Evolutionary conservation across 2,113 vertebrate genomes (phyloP).

Genomic region (Bombycilla garrulus): DNA sequence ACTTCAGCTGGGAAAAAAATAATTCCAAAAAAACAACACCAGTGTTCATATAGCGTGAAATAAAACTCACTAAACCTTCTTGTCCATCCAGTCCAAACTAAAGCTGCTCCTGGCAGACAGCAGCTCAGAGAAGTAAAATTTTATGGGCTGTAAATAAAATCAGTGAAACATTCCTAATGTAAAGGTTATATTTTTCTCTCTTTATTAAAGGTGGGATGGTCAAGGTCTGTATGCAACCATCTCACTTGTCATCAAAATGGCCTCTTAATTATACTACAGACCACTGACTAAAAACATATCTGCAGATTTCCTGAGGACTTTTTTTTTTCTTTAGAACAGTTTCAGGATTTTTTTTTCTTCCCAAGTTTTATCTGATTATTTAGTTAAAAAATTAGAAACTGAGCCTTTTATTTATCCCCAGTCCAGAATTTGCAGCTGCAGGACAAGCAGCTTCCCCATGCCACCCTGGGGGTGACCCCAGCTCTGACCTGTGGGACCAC

Average conservation of each 20-base stretch:
- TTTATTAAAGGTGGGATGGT: background rate
- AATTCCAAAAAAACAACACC: background rate
- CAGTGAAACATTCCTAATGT: background rate
- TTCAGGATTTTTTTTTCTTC: background rate
- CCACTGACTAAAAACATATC: background rate
- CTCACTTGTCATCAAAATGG: background rate
- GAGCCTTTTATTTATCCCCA: conserved; percentile 41
- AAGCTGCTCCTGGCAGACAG: conserved; percentile 25
- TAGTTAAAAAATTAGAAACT: conserved; percentile 61
- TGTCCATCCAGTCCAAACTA: conserved; percentile 5
- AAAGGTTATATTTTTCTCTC: background rate
- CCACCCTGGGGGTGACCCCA: conserved; percentile 3
- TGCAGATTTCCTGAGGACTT: background rate
- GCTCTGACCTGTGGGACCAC: conserved; percentile 47
- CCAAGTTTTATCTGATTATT: conserved; percentile 46
- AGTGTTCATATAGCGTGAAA: background rate
- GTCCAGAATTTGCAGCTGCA: conserved; percentile 15
- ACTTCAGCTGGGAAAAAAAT: conserved; percentile 20
- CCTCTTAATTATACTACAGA: background rate
- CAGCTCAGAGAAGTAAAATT: background rate
- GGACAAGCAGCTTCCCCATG: background rate
- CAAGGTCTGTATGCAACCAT: background rate
- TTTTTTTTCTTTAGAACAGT: background rate
- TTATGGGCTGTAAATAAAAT: conserved; percentile 37
- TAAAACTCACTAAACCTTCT: conserved; percentile 8